phyloP scores from a whole-genome alignment of 2,113 vertebrate species.

The Garra rufa region DNA sequence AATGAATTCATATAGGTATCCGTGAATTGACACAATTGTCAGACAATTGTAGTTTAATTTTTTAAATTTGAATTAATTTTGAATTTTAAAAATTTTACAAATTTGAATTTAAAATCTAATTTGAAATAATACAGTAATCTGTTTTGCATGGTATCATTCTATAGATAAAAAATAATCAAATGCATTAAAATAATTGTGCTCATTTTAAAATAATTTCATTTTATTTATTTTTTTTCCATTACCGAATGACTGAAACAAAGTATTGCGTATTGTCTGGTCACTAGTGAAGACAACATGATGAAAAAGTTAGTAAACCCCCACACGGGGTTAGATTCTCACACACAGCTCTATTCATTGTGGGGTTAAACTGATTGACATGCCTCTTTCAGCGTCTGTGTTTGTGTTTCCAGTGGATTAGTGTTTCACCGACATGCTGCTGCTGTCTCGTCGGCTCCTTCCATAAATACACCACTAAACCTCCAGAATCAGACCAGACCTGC shows the following conservation, averaged over 20 bases:
- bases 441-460: not conserved
- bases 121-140: too few relatives aligned
- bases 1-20: too few relatives aligned
- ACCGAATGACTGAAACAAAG: not conserved
- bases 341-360: conserved; percentile 16
- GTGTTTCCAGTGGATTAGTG: conserved; percentile 42
- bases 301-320: not conserved
- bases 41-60: too few relatives aligned
- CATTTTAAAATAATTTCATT: not conserved
- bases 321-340: conserved; percentile 10
- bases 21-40: too few relatives aligned
- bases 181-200: not conserved
- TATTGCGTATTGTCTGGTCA: not conserved
- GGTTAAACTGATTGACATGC: conserved; percentile 30
- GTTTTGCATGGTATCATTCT: too few relatives aligned
- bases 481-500: conserved; percentile 40
- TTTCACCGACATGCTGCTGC: conserved; percentile 1
- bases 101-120: too few relatives aligned
- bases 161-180: not conserved
- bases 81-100: too few relatives aligned
- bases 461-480: conserved; percentile 41
- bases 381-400: not conserved
- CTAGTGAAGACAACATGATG: not conserved
- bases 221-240: not conserved
- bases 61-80: too few relatives aligned